Evolutionary conservation across 1,140 invertebrate genomes (phyloP).

Genomic region (Aphaenogaster floridana): DNA sequence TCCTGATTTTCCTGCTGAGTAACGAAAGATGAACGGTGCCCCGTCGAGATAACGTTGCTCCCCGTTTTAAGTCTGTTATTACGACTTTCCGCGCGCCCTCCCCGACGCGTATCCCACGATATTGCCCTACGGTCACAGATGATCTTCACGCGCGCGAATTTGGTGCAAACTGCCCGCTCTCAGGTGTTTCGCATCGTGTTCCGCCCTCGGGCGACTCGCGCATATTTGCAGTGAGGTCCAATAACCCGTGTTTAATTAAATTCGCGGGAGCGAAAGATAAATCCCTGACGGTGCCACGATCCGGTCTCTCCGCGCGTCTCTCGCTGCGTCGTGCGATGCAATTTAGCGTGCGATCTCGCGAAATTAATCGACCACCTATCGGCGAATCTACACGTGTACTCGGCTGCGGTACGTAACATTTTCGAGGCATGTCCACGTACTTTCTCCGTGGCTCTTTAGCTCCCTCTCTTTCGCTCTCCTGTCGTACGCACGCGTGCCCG

Average conservation of each 20-base stretch:
- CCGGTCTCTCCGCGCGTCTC: neutral
- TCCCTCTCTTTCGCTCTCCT: neutral
- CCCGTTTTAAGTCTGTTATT: conserved; percentile 49
- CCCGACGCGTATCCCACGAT: conserved; percentile 6
- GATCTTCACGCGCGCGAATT: conserved; percentile 30
- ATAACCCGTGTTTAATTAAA: conserved; percentile 36
- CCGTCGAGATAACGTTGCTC: conserved; percentile 32
- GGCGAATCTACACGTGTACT: conserved; percentile 79
- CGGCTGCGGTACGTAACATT: conserved; percentile 65
- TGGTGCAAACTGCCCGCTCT: neutral
- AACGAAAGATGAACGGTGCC: conserved; percentile 65
- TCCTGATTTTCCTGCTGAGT: conserved; percentile 65
- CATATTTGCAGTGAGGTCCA: neutral
- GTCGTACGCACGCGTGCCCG: conserved; percentile 40
- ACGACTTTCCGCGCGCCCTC: conserved; percentile 52
- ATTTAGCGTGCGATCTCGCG: conserved; percentile 59
- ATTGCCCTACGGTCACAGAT: conserved; percentile 2
- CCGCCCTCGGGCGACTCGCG: neutral
- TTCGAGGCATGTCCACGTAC: conserved; percentile 70
- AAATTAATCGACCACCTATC: conserved; percentile 79
- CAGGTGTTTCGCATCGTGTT: neutral
- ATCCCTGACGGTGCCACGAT: neutral
- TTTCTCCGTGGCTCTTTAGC: conserved; percentile 66
- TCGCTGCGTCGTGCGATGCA: conserved; percentile 10
- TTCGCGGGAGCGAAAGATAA: neutral